phyloP scores from a whole-genome alignment of 2,888 invertebrate species.

The Zele albiditarsus region DNA sequence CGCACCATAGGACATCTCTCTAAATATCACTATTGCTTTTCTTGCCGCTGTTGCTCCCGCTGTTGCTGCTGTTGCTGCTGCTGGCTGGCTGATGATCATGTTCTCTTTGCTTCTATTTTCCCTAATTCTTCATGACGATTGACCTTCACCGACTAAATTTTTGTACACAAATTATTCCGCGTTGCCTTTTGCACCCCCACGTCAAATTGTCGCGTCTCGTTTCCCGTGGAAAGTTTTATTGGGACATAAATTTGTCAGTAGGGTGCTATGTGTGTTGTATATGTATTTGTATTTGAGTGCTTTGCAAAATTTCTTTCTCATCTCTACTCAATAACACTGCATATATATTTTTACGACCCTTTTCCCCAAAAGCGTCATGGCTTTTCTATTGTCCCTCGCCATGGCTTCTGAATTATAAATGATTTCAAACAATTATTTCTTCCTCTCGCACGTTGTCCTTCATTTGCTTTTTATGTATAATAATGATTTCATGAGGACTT shows the following conservation, averaged over 20 bases:
- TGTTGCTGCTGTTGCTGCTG: neutral
- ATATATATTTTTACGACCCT: slow-evolving; percentile 37
- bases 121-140: neutral
- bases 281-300: neutral
- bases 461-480: neutral
- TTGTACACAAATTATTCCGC: neutral
- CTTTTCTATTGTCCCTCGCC: slow-evolving; percentile 1
- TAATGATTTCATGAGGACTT: neutral
- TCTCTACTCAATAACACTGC: neutral
- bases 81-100: neutral
- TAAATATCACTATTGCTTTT: slow-evolving; percentile 16
- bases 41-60: neutral
- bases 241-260: slow-evolving; percentile 50
- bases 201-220: neutral
- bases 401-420: slow-evolving; percentile 38
- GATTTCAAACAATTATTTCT: slow-evolving; percentile 17
- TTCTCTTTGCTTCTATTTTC: neutral
- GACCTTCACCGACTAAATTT: neutral
- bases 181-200: slow-evolving; percentile 4
- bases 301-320: slow-evolving; percentile 4
- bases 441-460: neutral
- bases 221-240: slow-evolving; percentile 49
- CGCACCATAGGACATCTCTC: slow-evolving; percentile 28
- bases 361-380: slow-evolving; percentile 22
- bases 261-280: neutral